Evolutionary conservation across 2,888 invertebrate genomes (phyloP), one percentile per base, ranked within the genome.

Genomic region (Calameuta filiformis): DNA sequence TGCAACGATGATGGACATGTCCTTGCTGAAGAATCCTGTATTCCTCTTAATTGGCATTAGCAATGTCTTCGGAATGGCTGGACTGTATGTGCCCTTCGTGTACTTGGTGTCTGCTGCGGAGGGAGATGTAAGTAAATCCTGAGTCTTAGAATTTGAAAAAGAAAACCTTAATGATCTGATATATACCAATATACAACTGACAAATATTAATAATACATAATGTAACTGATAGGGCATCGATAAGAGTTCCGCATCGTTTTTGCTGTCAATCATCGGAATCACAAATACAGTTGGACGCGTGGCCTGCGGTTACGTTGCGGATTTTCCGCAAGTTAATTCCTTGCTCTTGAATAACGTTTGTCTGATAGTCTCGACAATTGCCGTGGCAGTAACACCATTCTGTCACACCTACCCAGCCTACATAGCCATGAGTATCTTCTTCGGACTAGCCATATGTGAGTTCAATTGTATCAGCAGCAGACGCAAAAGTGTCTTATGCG

Each of bases 1-100:
- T 73, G 94, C 95, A 77, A 96, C 97, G 77, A 98, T 99, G 98
- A 92, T 98, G 93, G 98, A 98, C 92, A 94, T 98, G 86, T 96
- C 96, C 76, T 92, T 99, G 77, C 93, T 99, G 78, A 96, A 95
- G 83, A 96, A 98, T 92, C 96, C 97, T 4, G 96, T 97, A 79
- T 97, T 99, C 92, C 95, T 98, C 93, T 93, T 98, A 77, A 97
- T 98, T 88, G 97, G 97, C 80, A 94, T 98, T 77, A 98, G 98
- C 82, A 99, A 98, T 92, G 94, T 99, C 79, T 97, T 99, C 91
- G 99, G 99, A 86, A 98, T 99, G 96, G 97, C 98, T 77, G 99
- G 99, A 83, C 95, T 99, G 77, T 98, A 98, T 92, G 97, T 99
- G 84, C 99, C 99, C 69, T 99, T 98, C 92, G 97, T 98, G 75